These are phyloP conservation scores for Dicycla oo DNA, from an alignment of 2,888 invertebrate genomes.

Conservation along the genomic window DNA sequence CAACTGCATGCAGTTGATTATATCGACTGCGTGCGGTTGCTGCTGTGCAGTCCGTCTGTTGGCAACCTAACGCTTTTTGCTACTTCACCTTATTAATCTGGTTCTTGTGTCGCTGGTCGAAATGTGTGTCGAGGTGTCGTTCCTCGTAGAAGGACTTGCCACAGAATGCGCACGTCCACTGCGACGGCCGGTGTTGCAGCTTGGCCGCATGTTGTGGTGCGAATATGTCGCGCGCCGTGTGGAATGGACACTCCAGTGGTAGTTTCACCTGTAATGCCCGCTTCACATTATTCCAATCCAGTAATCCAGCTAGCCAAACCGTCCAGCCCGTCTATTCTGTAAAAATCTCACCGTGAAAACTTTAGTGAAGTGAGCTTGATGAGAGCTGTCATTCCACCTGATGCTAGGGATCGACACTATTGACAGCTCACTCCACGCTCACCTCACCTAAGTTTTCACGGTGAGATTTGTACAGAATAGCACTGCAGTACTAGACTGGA, in stretches of 20 bases:
- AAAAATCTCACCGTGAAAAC: no score
- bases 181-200: conserved; percentile 95
- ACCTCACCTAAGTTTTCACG: no score
- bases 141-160: conserved; percentile 98
- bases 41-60: no score
- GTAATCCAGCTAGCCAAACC: background rate
- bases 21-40: no score
- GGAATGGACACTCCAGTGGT: conserved; percentile 97
- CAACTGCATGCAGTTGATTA: no score
- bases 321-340: no score
- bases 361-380: no score
- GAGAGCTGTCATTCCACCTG: no score
- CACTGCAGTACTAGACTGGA: background rate
- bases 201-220: conserved; percentile 96
- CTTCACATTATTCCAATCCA: background rate
- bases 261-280: conserved; percentile 91
- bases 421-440: no score
- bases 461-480: no score
- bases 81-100: conserved; percentile 94
- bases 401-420: no score
- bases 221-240: conserved; percentile 96
- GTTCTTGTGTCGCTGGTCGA: conserved; percentile 96
- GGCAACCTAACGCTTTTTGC: no score
- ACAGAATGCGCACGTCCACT: conserved; percentile 97
- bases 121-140: conserved; percentile 96